Evolutionary conservation across 92 coral and sea anemone genomes (phyloP), one percentile per base, ranked within the genome.

Genomic region (Palythoa grandis): DNA sequence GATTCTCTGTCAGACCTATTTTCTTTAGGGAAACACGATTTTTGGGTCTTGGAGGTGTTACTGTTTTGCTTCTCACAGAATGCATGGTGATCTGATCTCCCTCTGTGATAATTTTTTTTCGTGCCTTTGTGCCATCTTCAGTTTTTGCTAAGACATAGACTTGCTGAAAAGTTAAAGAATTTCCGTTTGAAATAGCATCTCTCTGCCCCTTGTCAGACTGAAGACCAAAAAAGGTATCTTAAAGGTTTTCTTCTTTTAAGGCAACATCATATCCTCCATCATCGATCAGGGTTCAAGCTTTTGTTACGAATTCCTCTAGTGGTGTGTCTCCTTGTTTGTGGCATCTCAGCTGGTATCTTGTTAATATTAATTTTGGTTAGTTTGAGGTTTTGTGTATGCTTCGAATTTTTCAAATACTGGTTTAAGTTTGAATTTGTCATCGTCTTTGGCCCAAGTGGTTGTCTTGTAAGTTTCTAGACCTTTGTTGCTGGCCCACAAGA

Each of bases 101-200:
- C 57, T 92, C 89, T 2, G 87, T 89, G 4, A 76, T 88, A 5
- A 74, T 82, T 82, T 89, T 56, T 91, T 87, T 39, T 82, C 7
- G 90, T 76, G 39, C 93, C 83, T 39, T 82, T 12, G 90, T 76
- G 39, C 93, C 83, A 10, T 90, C 93, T 13, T 88, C 90, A 15
- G 92, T 90, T 82, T 92, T 88, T 1, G 91, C 93, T 10, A 91
- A 80, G 76, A 90, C 89, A 38, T 85, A 87, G 4, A 92, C 88
- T 23, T 87, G 77, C 63, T 86, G 71, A 76, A 92, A 90, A 19
- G 89, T 78, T 11, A 90, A 91, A 1, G 77, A 67, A 43, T 90
- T 90, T 2, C 90, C 93, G 24, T 78, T 78, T 8, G 92, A 47
- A 37, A 90, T 90, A 11, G 91, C 90, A 40, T 90, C 92, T 22